These are phyloP conservation scores for Zosterops borbonicus DNA, from an alignment of 2,113 vertebrate genomes.

Conservation along the genomic window DNA sequence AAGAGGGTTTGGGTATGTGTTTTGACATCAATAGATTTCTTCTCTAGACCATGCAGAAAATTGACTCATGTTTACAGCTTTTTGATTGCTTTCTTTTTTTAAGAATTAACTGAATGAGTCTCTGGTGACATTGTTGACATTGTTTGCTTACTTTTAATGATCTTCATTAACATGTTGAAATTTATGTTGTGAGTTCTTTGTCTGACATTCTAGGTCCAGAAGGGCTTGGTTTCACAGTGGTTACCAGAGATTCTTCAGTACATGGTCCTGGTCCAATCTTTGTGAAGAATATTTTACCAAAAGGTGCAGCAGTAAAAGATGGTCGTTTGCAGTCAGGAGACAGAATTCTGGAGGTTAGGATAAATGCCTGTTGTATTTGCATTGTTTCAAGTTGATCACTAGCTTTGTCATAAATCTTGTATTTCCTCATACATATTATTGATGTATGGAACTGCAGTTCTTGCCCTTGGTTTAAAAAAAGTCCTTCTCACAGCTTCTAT, in stretches of 20 bases:
- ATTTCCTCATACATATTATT: not conserved
- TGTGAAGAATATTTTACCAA: conserved; percentile 95
- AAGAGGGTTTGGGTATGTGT: not conserved
- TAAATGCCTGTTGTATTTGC: not conserved
- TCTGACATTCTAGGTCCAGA: conserved; percentile 81
- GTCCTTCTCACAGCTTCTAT: not conserved
- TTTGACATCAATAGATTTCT: not conserved
- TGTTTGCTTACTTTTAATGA: not conserved
- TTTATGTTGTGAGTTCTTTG: not conserved
- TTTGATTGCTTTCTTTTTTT: not conserved
- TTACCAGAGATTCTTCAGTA: conserved; percentile 94
- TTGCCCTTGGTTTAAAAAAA: not conserved
- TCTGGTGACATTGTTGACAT: not conserved
- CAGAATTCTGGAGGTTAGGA: conserved; percentile 91
- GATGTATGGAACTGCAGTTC: not conserved
- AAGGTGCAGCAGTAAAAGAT: conserved; percentile 94
- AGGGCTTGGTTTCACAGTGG: conserved; percentile 96
- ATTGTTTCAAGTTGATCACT: not conserved
- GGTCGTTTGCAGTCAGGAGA: conserved; percentile 95
- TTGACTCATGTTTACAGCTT: not conserved
- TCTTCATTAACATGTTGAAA: not conserved
- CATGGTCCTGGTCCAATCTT: conserved; percentile 93
- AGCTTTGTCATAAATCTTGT: not conserved
- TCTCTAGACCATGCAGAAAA: not conserved
- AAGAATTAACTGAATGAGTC: not conserved